Percentiles rank a stretch among this genome's conserved stretches.
These are phyloP conservation scores for Leptopterna dolabrata DNA, from an alignment of 2,888 invertebrate species.

Conservation along the genomic window DNA sequence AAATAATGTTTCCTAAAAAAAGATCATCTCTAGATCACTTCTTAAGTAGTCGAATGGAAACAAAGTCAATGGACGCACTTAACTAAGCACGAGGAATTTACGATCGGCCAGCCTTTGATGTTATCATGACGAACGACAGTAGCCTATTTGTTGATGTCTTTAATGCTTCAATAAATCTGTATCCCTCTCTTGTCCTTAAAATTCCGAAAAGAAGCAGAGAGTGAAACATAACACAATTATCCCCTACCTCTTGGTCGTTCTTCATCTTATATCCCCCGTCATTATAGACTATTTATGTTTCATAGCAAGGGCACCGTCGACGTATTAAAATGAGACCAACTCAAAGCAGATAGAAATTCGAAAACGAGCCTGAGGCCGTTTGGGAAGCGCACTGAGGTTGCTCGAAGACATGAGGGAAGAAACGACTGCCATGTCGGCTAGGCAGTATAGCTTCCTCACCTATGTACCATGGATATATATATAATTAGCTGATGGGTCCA, in stretches of 20 bases:
- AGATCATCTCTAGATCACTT: not conserved
- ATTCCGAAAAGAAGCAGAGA: not conserved
- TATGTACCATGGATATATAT: no score
- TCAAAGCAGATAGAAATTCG: not conserved
- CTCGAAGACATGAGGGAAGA: no score
- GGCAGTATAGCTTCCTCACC: no score
- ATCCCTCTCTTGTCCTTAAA: not conserved
- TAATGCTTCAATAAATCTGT: not conserved
- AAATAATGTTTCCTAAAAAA: not conserved
- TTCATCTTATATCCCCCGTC: not conserved
- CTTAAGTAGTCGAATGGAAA: not conserved
- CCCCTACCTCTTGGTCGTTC: not conserved
- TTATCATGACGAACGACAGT: not conserved
- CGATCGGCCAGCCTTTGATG: not conserved
- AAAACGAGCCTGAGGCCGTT: not conserved
- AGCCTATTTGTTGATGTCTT: conserved; percentile 3
- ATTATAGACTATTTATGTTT: not conserved
- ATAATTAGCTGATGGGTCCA: no score
- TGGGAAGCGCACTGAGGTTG: not conserved
- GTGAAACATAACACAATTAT: conserved; percentile 7
- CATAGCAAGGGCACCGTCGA: not conserved
- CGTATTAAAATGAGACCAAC: not conserved
- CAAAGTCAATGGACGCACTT: not conserved
- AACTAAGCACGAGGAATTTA: not conserved
- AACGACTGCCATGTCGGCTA: no score